Conservation (phyloP, 1,140 invertebrate species). For the Philaenus spumarius region DNA sequence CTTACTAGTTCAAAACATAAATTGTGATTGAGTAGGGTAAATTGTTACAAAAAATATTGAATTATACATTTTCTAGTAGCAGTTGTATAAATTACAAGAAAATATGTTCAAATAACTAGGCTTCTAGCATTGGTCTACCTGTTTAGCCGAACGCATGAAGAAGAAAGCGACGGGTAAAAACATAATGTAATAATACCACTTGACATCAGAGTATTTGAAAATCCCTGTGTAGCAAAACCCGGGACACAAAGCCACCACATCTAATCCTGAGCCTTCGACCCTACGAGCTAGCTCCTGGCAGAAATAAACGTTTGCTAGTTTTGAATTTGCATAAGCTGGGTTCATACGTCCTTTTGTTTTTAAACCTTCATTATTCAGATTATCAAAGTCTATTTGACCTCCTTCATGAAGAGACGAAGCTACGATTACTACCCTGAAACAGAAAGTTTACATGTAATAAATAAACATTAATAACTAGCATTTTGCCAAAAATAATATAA, state of each 20-base stretch:
- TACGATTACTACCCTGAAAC: conserved; percentile 47
- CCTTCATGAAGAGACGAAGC: conserved; percentile 49
- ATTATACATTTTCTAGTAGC: too few relatives aligned
- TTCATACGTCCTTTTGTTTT: conserved; percentile 45
- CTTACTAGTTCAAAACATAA: too few relatives aligned
- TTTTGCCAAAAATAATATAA: too few relatives aligned
- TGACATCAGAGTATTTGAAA: conserved; percentile 57
- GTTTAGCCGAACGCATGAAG: conserved; percentile 61
- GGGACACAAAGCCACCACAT: conserved; percentile 71
- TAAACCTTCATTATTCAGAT: conserved; percentile 53
- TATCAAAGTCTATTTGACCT: conserved; percentile 65
- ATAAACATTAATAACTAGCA: too few relatives aligned
- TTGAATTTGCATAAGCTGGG: conserved; percentile 70
- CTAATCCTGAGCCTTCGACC: conserved; percentile 44
- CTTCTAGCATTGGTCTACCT: too few relatives aligned
- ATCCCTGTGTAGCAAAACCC: conserved; percentile 77
- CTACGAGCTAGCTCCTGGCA: conserved; percentile 52
- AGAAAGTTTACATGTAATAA: too few relatives aligned
- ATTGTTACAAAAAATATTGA: too few relatives aligned
- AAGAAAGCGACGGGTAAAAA: conserved; percentile 60
- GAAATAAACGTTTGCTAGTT: conserved; percentile 70
- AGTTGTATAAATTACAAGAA: too few relatives aligned
- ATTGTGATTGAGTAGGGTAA: too few relatives aligned
- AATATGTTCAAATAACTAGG: too few relatives aligned
- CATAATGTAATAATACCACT: conserved; percentile 62